A percentile compares a stretch with the other conserved stretches of the same genome.
These are phyloP conservation scores for Drosophila prostipennis DNA, from an alignment of 2,888 invertebrate species.

Conservation along the genomic window DNA sequence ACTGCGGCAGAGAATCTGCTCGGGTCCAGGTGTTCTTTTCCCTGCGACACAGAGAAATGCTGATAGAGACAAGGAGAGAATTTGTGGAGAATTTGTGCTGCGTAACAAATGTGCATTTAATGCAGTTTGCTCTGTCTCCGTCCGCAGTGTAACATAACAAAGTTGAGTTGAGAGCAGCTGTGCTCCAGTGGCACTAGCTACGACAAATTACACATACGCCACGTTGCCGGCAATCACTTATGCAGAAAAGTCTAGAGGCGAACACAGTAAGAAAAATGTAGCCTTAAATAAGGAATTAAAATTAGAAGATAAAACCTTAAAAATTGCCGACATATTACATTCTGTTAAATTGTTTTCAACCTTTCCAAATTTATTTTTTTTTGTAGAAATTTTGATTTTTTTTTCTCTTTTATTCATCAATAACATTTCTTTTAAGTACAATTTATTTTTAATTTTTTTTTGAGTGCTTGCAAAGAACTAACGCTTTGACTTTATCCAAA, in stretches of 20 bases:
- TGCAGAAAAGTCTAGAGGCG: conserved; percentile 30
- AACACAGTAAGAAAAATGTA: background rate
- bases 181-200: conserved; percentile 41
- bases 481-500: conserved; percentile 21
- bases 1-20: conserved; percentile 47
- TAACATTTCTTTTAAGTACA: too few relatives aligned
- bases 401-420: too few relatives aligned
- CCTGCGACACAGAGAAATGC: conserved; percentile 13
- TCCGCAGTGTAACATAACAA: conserved; percentile 42
- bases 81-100: conserved; percentile 37
- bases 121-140: conserved; percentile 46
- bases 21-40: conserved; percentile 42
- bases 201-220: conserved; percentile 76
- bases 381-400: too few relatives aligned
- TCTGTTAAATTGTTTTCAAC: too few relatives aligned
- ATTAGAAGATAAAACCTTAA: too few relatives aligned
- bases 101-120: conserved; percentile 73
- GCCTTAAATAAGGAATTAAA: too few relatives aligned
- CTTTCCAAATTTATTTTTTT: too few relatives aligned
- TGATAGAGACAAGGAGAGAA: conserved; percentile 3
- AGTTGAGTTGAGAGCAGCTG: conserved; percentile 48
- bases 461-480: background rate
- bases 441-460: too few relatives aligned
- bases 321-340: too few relatives aligned
- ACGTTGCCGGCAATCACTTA: conserved; percentile 60